These are phyloP conservation scores for Drosophila aldrichi DNA, from an alignment of 2,888 invertebrate genomes.

Conservation along the genomic window DNA sequence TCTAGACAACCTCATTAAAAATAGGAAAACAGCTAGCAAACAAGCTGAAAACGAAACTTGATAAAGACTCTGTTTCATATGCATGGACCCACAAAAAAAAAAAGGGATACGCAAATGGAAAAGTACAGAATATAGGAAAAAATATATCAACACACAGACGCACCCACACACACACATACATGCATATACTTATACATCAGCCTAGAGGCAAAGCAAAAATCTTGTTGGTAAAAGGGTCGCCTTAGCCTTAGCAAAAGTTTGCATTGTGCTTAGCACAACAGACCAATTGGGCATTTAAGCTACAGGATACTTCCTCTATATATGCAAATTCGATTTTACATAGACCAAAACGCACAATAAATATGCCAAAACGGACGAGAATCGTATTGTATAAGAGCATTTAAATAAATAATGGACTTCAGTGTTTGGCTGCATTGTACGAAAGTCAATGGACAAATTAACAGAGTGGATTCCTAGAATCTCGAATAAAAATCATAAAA, in stretches of 20 bases:
- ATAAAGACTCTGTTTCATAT: conserved; percentile 43
- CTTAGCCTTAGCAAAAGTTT: conserved; percentile 39
- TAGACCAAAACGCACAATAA: conserved; percentile 46
- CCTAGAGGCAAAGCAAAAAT: conserved; percentile 42
- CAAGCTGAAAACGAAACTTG: conserved; percentile 56
- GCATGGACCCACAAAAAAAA: conserved; percentile 24
- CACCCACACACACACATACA: background rate
- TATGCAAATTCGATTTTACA: conserved; percentile 69
- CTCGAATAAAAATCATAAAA: background rate
- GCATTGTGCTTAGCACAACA: conserved; percentile 63
- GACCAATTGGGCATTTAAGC: conserved; percentile 61
- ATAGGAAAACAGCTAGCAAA: conserved; percentile 51
- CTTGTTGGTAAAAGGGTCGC: conserved; percentile 55
- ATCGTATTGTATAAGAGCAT: conserved; percentile 41
- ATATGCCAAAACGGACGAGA: conserved; percentile 32
- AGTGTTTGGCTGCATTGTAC: conserved; percentile 49
- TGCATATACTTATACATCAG: conserved; percentile 29
- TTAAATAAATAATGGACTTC: conserved; percentile 62
- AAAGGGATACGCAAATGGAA: conserved; percentile 48
- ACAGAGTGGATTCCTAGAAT: background rate
- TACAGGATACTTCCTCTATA: conserved; percentile 41
- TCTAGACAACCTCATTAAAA: conserved; percentile 69
- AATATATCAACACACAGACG: background rate
- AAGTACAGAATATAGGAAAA: conserved; percentile 21
- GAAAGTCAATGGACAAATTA: conserved; percentile 49